Evolutionary conservation across 2,888 invertebrate genomes (phyloP), one percentile per base, ranked within the genome.

Genomic region (Ormia ochracea): DNA sequence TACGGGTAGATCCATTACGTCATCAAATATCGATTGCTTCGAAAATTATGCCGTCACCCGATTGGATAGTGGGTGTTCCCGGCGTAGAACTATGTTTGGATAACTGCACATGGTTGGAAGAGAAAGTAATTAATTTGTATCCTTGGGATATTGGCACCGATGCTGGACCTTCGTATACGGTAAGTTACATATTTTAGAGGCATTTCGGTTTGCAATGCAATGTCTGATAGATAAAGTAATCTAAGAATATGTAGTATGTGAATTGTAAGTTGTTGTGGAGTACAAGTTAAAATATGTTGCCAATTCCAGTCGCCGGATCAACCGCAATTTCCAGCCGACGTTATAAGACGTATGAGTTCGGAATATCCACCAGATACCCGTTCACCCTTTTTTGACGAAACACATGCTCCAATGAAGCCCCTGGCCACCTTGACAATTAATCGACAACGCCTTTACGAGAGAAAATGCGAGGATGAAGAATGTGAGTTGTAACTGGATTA

Each of bases 91-190:
- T 99, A 5, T 99, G 99, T 87, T 92, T 95, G 78, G 88, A 91
- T 6, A 98, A 99, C 89, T 98, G 99, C 87, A 94, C 96, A 0
- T 99, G 99, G 99, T 91, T 94, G 0, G 93, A 93, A 74, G 92
- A 94, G 33, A 93, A 95, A 85, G 92, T 93, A 0, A 91, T 98
- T 66, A 96, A 97, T 84, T 91, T 99, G 68, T 97, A 95, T 88
- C 98, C 99, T 0, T 98, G 96, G 93, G 98, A 99, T 88, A 95
- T 96, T 19, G 98, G 98, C 0, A 98, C 98, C 0, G 98, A 98
- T 88, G 95, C 94, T 84, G 98, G 98, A 0, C 92, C 96, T 36
- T 94, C 94, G 26, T 99, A 98, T 89, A 94, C 94, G 89, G 89
- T 89, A 84, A 68, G 72, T 9, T 1, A 9, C n/a, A n/a, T n/a